phyloP scores from a whole-genome alignment of 1,140 invertebrate species.

The Atta colombica region DNA sequence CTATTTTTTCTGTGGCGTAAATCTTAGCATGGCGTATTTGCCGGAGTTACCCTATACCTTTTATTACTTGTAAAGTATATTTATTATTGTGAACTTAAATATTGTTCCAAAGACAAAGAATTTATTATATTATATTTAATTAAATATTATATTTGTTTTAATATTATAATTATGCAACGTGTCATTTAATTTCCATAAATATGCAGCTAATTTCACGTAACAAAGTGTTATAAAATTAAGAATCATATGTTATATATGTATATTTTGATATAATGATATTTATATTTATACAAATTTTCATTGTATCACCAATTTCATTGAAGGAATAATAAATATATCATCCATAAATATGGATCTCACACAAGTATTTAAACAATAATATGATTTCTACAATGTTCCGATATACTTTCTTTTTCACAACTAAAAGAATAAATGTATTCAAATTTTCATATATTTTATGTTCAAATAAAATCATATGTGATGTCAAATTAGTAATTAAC shows the following conservation, averaged over 20 bases:
- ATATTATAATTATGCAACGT: too few species aligned
- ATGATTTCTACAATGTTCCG: not conserved
- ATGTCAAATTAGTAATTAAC: conserved; percentile 13
- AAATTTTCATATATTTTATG: not conserved
- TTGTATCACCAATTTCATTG: not conserved
- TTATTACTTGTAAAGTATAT: not conserved
- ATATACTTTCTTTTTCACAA: not conserved
- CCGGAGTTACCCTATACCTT: not conserved
- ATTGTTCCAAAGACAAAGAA: not conserved
- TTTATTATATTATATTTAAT: not conserved
- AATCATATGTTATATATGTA: not conserved
- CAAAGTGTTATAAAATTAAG: conserved; percentile 1
- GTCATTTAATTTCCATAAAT: not conserved
- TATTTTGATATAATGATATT: not conserved
- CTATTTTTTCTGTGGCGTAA: too few species aligned
- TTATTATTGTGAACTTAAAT: not conserved
- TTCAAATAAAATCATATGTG: not conserved
- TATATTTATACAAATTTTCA: conserved; percentile 3
- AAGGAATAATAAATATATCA: not conserved
- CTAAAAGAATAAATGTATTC: not conserved
- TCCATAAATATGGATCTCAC: conserved; percentile 17
- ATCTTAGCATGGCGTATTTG: too few species aligned
- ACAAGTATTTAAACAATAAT: conserved; percentile 22
- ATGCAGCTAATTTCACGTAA: conserved; percentile 18
- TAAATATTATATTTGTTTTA: not conserved